A percentile compares a stretch with the other conserved stretches of the same genome.
Conservation (phyloP, 2,113 vertebrate species). For the Alligator mississippiensis region DNA sequence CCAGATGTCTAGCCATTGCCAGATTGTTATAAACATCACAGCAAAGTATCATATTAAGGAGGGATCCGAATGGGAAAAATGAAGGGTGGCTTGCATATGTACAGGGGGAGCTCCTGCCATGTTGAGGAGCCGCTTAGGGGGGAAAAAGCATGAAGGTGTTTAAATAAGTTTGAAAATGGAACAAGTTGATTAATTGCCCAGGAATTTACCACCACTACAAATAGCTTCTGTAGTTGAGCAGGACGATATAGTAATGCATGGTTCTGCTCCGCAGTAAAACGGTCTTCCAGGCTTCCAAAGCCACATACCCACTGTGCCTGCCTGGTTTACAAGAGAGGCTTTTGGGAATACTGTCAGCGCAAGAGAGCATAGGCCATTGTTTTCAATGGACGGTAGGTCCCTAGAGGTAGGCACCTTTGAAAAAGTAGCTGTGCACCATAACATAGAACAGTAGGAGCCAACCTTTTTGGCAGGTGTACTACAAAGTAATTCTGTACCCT, state of each 20-base stretch:
- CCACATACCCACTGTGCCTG: neutral
- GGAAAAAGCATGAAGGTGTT: neutral
- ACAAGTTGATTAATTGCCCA: fast-evolving
- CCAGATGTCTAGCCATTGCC: neutral
- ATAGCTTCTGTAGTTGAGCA: neutral
- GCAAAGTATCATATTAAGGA: neutral
- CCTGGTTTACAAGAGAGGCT: neutral
- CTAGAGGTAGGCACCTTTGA: no score
- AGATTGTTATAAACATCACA: fast-evolving
- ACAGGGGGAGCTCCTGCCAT: neutral
- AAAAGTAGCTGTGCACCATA: no score
- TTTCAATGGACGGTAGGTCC: neutral
- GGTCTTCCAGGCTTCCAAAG: fast-evolving
- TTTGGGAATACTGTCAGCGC: neutral
- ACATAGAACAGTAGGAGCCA: no score
- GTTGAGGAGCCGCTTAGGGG: neutral
- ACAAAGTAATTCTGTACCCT: no score
- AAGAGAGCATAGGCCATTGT: neutral
- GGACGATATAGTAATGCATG: neutral
- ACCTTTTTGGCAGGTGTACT: no score
- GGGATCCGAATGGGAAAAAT: neutral
- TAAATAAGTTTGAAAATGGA: neutral
- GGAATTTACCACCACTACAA: neutral
- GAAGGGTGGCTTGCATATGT: neutral
- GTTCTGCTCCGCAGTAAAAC: neutral